Evolutionary conservation across 2,797 vertebrate species (phyloP), one percentile per base, ranked within the genome.

Genomic region (Typhlichthys eigenmanni): DNA sequence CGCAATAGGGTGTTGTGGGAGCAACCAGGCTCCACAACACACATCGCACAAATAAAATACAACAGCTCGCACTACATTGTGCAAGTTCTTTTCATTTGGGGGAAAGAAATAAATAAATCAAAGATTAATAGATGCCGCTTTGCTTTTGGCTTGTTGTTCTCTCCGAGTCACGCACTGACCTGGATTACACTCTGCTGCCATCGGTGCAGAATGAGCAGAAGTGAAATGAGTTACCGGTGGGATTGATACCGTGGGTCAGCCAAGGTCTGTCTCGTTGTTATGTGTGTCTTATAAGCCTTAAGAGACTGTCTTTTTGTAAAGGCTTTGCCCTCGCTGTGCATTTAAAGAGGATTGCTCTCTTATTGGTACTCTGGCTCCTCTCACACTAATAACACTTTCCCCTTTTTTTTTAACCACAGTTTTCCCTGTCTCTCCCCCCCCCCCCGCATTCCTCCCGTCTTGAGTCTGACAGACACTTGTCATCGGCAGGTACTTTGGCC

Each of bases 401-500:
- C 68, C 73, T 72, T 75, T 58, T 59, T 65, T 62, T 48, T 60
- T 63, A 55, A 50, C 55, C 38, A 24, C 38, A 43, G 11, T 55
- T 55, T 47, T 55, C 32, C 53, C 19, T 54, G 8, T 45, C 61
- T 69, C 71, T 67, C 64, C 49, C 60, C 66, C 56, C 47, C 32
- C 32, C 52, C 55, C 60, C 56, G 67, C 82, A 86, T 89, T 87
- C 82, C 77, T 86, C 74, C 72, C 12, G 71, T 84, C 81, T 74
- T 1, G 48, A 71, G 76, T 81, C 84, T 89, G 88, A 90, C 88
- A 87, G 86, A 83, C 84, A 74, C 85, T 88, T 86, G 66, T 90
- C 89, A 90, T 85, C 87, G 76, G 86, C 86, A 85, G 83, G 84
- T 88, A 84, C 85, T 88, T 80, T 69, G 75, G 72, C 78, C 77